phyloP scores from a whole-genome alignment of 2,113 vertebrate genomes.

The Tragelaphus scriptus region DNA sequence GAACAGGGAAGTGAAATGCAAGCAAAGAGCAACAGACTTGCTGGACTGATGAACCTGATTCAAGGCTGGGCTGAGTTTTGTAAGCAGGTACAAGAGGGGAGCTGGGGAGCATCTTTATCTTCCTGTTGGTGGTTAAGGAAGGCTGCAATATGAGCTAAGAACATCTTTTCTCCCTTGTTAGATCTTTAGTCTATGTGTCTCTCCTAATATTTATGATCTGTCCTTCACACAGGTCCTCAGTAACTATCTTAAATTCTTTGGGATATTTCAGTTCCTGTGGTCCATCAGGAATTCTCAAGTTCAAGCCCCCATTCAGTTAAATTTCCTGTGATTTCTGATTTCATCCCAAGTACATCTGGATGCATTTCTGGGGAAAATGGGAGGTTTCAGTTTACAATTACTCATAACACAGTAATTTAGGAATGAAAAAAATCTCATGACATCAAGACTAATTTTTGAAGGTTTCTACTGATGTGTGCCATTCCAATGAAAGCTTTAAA shows the following conservation, averaged over 20 bases:
- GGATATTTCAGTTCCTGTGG: not conserved
- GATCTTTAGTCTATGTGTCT: not conserved
- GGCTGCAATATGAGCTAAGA: fast-evolving
- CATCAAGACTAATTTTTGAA: slow-evolving; percentile 3
- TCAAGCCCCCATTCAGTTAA: not conserved
- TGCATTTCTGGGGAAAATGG: not conserved
- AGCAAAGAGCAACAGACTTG: not conserved
- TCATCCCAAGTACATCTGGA: not conserved
- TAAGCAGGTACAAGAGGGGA: not conserved
- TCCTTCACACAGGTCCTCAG: not conserved
- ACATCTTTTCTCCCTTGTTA: not conserved
- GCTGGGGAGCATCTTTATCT: not conserved
- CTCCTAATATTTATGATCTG: not conserved
- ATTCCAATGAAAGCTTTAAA: slow-evolving; percentile 38
- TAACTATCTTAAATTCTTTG: not conserved
- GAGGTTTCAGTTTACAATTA: not conserved
- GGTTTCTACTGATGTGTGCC: slow-evolving; percentile 6
- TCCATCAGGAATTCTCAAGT: not conserved
- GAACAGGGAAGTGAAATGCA: not conserved
- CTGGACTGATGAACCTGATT: not conserved
- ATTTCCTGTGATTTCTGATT: not conserved
- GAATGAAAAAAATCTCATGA: slow-evolving; percentile 7
- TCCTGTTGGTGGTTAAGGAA: not conserved
- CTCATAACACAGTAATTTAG: slow-evolving; percentile 11
- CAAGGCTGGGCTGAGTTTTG: not conserved